Percentiles rank a stretch among this genome's conserved stretches.
phyloP scores from a whole-genome alignment of 2,888 invertebrate genomes.

The Callimorpha dominula region DNA sequence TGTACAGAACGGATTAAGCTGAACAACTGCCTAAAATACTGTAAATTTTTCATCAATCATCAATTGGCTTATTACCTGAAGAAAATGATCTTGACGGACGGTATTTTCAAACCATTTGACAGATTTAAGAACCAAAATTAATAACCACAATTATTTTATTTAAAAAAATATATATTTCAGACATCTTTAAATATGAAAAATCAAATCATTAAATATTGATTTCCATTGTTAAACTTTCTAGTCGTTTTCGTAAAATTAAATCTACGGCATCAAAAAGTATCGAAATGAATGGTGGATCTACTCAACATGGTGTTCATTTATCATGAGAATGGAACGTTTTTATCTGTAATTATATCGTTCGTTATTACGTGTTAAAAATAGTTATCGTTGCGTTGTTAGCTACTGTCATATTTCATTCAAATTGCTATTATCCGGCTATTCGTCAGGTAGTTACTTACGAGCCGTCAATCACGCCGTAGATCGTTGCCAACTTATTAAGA shows the following conservation, averaged over 20 bases:
- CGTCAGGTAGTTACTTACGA: neutral
- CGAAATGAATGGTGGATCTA: conserved; percentile 36
- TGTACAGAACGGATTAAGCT: no score
- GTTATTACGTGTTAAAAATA: conserved; percentile 35
- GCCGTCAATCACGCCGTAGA: conserved; percentile 13
- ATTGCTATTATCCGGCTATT: conserved; percentile 24
- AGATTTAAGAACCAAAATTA: no score
- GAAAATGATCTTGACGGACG: no score
- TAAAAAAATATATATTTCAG: no score
- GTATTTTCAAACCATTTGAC: no score
- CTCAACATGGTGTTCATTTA: conserved; percentile 40
- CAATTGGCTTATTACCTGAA: no score
- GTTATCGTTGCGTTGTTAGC: conserved; percentile 43
- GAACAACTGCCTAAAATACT: no score
- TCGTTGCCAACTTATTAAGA: conserved; percentile 8
- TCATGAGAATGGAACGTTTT: conserved; percentile 35
- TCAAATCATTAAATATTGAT: no score
- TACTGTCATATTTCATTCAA: conserved; percentile 34
- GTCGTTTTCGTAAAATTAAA: conserved; percentile 20
- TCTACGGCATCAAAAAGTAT: conserved; percentile 37
- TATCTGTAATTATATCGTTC: conserved; percentile 34
- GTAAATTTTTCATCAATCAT: no score
- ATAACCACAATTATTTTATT: no score
- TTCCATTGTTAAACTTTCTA: no score
- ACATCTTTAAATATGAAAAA: no score